Evolutionary conservation across 2,888 invertebrate species (phyloP).

Genomic region (Ethmia dodecea): DNA sequence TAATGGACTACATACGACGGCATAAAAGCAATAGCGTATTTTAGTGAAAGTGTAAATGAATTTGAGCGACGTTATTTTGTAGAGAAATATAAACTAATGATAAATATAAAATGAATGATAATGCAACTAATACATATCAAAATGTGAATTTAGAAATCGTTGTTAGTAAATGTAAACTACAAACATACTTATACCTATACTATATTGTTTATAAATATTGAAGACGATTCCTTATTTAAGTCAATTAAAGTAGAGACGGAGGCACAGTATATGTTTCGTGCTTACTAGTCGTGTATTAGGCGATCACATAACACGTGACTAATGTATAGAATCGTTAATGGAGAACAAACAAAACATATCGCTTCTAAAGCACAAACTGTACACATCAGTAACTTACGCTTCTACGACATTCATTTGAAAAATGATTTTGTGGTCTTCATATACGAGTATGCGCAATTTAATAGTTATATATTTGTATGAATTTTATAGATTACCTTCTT

Average conservation of each 20-base stretch:
- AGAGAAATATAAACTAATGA: constrained; percentile 22
- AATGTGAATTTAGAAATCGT: constrained; percentile 48
- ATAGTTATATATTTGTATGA: too few relatives aligned
- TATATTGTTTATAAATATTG: constrained; percentile 42
- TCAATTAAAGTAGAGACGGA: constrained; percentile 63
- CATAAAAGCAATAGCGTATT: constrained; percentile 39
- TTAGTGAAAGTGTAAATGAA: constrained; percentile 41
- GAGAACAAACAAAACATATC: too few relatives aligned
- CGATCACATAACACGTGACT: too few relatives aligned
- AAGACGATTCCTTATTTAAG: constrained; percentile 73
- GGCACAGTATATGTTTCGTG: constrained; percentile 26
- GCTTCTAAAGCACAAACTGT: too few relatives aligned
- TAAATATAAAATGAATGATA: constrained; percentile 24
- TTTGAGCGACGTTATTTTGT: constrained; percentile 46
- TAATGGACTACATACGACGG: constrained; percentile 14
- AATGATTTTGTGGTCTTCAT: too few relatives aligned
- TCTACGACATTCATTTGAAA: too few relatives aligned
- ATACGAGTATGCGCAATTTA: too few relatives aligned
- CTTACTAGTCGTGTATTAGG: too few relatives aligned
- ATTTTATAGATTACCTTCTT: too few relatives aligned
- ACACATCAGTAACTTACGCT: too few relatives aligned
- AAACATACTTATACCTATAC: constrained; percentile 38
- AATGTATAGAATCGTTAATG: too few relatives aligned
- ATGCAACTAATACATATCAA: constrained; percentile 68
- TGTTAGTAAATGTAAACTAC: constrained; percentile 48